Evolutionary conservation across 2,113 vertebrate species (phyloP), one percentile per base, ranked within the genome.

Genomic region (Pristiophorus japonicus): DNA sequence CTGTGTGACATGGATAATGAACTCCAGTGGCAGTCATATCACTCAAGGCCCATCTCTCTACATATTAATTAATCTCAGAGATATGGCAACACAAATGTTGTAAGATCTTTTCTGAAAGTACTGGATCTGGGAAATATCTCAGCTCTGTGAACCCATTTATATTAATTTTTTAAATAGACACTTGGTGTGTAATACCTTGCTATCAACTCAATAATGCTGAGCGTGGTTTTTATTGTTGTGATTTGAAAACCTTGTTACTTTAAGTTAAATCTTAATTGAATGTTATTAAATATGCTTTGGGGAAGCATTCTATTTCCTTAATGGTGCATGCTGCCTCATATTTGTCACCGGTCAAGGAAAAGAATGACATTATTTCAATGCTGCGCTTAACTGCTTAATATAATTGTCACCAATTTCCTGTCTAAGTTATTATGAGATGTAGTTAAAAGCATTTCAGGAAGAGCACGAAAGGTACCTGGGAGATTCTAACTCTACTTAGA

Each of bases 361-460:
- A 45, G 38, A 66, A 67, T 94, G 91, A 67, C 91, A 66, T 94
- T 66, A 94, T 11, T 45, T 24, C 10, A 45, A 67, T 94, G 62
- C 38, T 94, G n/a, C 8, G 8, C 38, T 66, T 45, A 94, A 47
- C n/a, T 65, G 16, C n/a, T 24, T 94, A 55, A 24, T 45, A 66
- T 42, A 42, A 65, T 94, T 94, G 51, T 90, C 27, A 90, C 47
- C 87, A 55, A 90, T 62, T 90, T 90, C 47, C 51, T 90, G n/a
- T 47, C 18, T 30, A 22, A 16, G 59, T 65, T 66, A 30, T 94
- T 42, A 45, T 45, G n/a, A 66, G 20, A 42, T 66, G 7, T 45
- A 67, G 51, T 59, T 88, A 59, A 67, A 12, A 4, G 24, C n/a
- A 66, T 94, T 94, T 67, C 12, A 55, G 55, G 30, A 88, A 88